Evolutionary conservation across 2,797 vertebrate species (phyloP).

Genomic region (Gymnopithys bicolor): DNA sequence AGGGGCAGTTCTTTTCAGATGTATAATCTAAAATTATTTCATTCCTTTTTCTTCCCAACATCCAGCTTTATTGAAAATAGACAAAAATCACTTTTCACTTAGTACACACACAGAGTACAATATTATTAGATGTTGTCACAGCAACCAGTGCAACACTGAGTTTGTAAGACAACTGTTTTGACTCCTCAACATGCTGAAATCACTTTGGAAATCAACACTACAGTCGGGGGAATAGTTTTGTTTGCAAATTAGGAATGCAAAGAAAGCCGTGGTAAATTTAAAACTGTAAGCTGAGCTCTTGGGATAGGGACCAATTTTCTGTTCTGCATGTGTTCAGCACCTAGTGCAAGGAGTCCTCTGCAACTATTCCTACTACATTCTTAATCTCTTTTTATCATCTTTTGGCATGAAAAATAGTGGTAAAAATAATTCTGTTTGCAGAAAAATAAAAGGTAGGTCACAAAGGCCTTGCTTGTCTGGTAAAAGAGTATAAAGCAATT

Average conservation of each 20-base stretch:
- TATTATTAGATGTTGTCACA: slow-evolving; percentile 58
- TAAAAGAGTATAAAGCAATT: neutral
- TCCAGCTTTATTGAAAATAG: slow-evolving; percentile 20
- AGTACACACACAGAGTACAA: neutral
- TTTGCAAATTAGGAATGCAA: slow-evolving; percentile 69
- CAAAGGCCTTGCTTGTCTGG: neutral
- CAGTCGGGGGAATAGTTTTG: slow-evolving; percentile 24
- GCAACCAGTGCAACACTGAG: slow-evolving; percentile 42
- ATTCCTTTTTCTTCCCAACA: slow-evolving; percentile 9
- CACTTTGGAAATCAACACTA: slow-evolving; percentile 52
- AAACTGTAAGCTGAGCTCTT: slow-evolving; percentile 42
- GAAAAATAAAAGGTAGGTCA: neutral
- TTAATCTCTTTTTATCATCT: neutral
- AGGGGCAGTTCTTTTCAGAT: neutral
- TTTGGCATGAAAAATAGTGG: neutral
- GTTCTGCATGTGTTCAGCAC: neutral
- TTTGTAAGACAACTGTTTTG: slow-evolving; percentile 51
- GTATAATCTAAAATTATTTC: neutral
- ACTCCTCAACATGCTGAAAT: slow-evolving; percentile 30
- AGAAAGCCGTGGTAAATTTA: slow-evolving; percentile 51
- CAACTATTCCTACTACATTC: slow-evolving; percentile 11
- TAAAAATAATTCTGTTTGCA: neutral
- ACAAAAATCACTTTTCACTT: slow-evolving; percentile 31
- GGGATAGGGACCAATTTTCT: slow-evolving; percentile 34
- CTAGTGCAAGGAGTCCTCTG: neutral